phyloP scores from a whole-genome alignment of 2,888 invertebrate genomes.

The Chromoteleia sp. region DNA sequence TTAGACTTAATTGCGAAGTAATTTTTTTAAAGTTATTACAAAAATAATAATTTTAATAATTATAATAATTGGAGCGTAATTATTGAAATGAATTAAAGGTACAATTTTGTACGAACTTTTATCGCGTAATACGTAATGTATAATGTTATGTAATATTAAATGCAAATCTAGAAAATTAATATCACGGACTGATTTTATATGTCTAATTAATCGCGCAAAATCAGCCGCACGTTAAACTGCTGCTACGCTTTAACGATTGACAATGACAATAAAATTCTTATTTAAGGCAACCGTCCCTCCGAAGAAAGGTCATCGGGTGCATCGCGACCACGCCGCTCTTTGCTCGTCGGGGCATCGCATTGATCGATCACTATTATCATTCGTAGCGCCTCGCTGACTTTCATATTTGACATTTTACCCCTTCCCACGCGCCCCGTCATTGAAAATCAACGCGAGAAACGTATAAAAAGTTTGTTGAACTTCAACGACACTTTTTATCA shows the following conservation, averaged over 20 bases:
- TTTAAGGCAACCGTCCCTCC: background rate
- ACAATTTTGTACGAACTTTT: no score
- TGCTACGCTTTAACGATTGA: background rate
- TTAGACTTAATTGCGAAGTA: background rate
- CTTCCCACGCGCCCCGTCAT: conserved; percentile 30
- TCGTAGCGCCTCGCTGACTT: conserved; percentile 46
- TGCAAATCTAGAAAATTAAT: no score
- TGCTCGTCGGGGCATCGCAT: conserved; percentile 14
- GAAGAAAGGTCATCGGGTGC: conserved; percentile 29
- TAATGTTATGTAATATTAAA: no score
- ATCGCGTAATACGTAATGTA: no score
- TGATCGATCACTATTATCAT: conserved; percentile 45
- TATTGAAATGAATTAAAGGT: no score
- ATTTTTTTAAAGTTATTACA: no score
- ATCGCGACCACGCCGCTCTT: conserved; percentile 26
- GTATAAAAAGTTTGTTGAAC: conserved; percentile 46
- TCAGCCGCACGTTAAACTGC: no score
- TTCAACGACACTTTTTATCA: conserved; percentile 48
- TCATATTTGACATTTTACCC: conserved; percentile 65
- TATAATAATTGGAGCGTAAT: no score
- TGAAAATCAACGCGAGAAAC: conserved; percentile 48
- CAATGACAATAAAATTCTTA: background rate
- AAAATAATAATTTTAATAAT: no score
- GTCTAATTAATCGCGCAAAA: no score
- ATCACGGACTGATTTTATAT: no score